Evolutionary conservation across 1,140 invertebrate species (phyloP), one percentile per base, ranked within the genome.

Genomic region (Apis cerana): DNA sequence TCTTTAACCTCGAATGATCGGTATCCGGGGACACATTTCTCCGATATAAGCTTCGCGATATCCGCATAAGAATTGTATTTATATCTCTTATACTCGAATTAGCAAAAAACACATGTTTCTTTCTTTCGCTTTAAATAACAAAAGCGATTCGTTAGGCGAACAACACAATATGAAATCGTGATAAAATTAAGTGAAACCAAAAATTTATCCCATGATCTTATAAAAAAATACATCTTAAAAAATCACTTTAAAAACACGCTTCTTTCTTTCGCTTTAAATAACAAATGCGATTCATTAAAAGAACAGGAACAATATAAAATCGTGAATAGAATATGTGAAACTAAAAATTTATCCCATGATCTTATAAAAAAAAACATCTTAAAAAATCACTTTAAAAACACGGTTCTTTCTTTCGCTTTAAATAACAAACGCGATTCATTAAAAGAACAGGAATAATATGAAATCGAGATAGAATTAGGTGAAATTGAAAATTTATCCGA

Each of bases 1-100:
- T 77, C 27, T 67, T 77, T 54, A 67, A 15, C 50, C 19, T 1
- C 27, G 5, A 77, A 3, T 43, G 62, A 77, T 77, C 50, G 75
- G 61, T 56, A 15, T 19, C 50, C n/a, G n/a, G 75, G 62, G 75
- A 77, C 62, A 1, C 75, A 77, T 77, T 67, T 77, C 13, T 67
- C 61, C 50, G 4, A 8, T 19, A 23, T 67, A 67, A 56, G 75
- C 75, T 67, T 12, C 19, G 23, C 21, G 50, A 67, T 54, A 67
- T 33, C 62, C 23, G 50, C 27, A 19, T 52, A 56, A n/a, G 23
- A 65, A 54, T 54, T 7, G 9, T 15, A 19, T 77, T 54, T 43
- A 43, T 43, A 43, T 43, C 33, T 43, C 33, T 54, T 23, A n/a
- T 11, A 10, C 21, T 3, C n/a, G 43, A 11, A 9, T 2, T 10